phyloP scores from a whole-genome alignment of 2,797 vertebrate genomes.

The Myotis daubentonii region DNA sequence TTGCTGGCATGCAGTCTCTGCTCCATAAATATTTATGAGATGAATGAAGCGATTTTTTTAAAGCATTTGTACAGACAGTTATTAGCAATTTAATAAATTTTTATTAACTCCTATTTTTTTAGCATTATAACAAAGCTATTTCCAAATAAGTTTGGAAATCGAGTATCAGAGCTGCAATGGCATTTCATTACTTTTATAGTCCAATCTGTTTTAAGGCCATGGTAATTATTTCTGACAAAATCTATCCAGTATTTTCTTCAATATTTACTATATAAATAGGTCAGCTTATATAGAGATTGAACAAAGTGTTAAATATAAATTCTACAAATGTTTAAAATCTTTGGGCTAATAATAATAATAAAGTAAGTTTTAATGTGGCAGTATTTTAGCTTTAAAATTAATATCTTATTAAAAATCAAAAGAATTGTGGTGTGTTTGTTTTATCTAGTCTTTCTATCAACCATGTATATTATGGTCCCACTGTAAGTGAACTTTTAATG shows the following conservation, averaged over 20 bases:
- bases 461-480: not conserved
- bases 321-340: slow-evolving; percentile 9
- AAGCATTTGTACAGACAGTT: slow-evolving; percentile 16
- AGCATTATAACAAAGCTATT: slow-evolving; percentile 48
- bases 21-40: slow-evolving; percentile 28
- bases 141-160: slow-evolving; percentile 42
- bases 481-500: slow-evolving; percentile 35
- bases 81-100: slow-evolving; percentile 36
- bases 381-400: slow-evolving; percentile 53
- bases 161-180: not conserved
- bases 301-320: slow-evolving; percentile 18
- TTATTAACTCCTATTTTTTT: slow-evolving; percentile 40
- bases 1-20: not conserved
- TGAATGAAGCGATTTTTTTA: not conserved
- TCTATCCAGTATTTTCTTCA: slow-evolving; percentile 30
- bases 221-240: slow-evolving; percentile 39
- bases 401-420: slow-evolving; percentile 35
- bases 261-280: slow-evolving; percentile 13
- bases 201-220: slow-evolving; percentile 16
- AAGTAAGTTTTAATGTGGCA: not conserved
- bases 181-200: slow-evolving; percentile 7
- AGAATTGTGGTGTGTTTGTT: not conserved
- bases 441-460: not conserved
- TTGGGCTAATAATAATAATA: not conserved
- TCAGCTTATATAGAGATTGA: slow-evolving; percentile 30